Evolutionary conservation across 2,113 vertebrate species (phyloP).

Genomic region (Eptesicus fuscus): DNA sequence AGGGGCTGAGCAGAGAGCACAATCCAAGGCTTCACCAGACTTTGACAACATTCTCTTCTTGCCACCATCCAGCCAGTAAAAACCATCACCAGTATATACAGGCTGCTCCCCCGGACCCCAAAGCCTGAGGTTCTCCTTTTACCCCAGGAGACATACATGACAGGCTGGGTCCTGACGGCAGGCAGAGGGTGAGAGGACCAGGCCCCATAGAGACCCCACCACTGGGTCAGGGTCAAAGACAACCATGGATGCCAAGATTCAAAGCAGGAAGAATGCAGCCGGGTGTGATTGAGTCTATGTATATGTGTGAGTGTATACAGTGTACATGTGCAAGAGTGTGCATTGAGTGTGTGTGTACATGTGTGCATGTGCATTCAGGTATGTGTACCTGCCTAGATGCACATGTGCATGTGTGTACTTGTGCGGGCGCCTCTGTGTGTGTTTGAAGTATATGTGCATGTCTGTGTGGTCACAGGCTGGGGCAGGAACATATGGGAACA

Average conservation of each 20-base stretch:
- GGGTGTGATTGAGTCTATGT: neutral
- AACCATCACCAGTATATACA: neutral
- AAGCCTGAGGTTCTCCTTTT: neutral
- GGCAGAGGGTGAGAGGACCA: neutral
- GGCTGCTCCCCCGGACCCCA: accelerated
- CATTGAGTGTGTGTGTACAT: neutral
- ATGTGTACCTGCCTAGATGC: too few species aligned
- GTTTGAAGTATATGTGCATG: neutral
- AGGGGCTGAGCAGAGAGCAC: neutral
- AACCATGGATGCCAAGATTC: neutral
- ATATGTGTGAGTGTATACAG: too few species aligned
- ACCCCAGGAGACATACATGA: neutral
- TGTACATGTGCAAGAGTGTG: neutral
- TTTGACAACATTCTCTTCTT: neutral
- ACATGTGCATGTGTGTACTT: neutral
- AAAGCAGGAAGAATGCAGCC: neutral
- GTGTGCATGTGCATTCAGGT: neutral
- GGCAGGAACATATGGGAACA: neutral
- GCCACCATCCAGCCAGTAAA: neutral
- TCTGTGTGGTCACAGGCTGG: neutral
- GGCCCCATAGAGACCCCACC: neutral
- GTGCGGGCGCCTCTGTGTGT: neutral
- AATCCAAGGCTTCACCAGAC: neutral
- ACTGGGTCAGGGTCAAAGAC: neutral
- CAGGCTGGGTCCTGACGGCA: neutral